Conservation (phyloP, 1,140 invertebrate species). For the Mycetomoellerius zeteki region DNA sequence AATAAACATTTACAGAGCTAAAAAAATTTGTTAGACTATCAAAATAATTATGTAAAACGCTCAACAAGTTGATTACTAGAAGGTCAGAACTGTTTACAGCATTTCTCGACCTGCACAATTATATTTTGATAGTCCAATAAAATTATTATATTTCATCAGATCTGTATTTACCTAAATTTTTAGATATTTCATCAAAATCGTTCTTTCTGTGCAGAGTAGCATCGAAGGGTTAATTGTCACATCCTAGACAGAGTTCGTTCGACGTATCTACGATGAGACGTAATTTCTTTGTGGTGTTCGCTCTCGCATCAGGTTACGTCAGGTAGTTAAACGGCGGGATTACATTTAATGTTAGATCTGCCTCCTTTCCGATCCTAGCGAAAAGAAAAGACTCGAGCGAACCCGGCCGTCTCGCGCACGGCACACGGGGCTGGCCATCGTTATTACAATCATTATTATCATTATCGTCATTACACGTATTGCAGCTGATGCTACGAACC, state of each 20-base stretch:
- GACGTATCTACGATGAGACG: not conserved
- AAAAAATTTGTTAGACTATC: too few species aligned
- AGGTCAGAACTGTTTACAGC: too few species aligned
- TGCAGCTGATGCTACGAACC: conserved; percentile 63
- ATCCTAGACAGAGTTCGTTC: not conserved
- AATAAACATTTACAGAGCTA: too few species aligned
- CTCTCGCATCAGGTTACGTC: conserved; percentile 46
- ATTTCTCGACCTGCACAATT: too few species aligned
- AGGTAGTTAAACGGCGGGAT: conserved; percentile 41
- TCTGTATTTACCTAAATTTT: too few species aligned
- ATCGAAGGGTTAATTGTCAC: not conserved
- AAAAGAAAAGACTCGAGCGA: conserved; percentile 16
- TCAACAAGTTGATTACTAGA: too few species aligned
- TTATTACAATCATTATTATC: conserved; percentile 65
- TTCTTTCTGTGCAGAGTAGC: too few species aligned
- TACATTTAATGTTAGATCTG: conserved; percentile 33
- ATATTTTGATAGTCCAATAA: too few species aligned
- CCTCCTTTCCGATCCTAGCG: conserved; percentile 3
- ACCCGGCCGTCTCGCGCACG: conserved; percentile 50
- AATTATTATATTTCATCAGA: too few species aligned
- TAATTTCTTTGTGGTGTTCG: conserved; percentile 35
- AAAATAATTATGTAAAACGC: too few species aligned
- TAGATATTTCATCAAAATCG: too few species aligned
- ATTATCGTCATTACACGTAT: conserved; percentile 66
- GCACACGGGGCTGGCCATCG: conserved; percentile 36